Conservation (phyloP, 1,140 invertebrate species). For the Octopus sinensis region DNA sequence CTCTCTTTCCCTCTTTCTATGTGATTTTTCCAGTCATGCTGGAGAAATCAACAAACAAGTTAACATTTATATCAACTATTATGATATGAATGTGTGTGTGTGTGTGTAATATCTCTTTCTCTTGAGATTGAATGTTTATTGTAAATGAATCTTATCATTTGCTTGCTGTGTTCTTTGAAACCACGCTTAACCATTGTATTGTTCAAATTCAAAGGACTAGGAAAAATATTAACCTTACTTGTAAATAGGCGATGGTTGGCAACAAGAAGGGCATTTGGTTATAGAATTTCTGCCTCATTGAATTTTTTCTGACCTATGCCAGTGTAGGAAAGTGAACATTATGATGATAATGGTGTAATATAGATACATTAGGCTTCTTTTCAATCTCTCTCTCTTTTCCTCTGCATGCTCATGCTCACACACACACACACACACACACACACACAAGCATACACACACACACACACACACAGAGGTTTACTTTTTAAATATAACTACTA, state of each 20-base stretch:
- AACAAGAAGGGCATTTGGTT: no score
- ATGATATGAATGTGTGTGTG: not conserved
- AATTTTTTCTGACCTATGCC: not conserved
- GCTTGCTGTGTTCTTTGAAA: no score
- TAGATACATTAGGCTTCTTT: not conserved
- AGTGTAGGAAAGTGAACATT: not conserved
- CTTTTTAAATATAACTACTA: no score
- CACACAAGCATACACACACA: not conserved
- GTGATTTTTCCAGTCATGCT: no score
- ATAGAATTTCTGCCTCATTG: not conserved
- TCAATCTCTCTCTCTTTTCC: not conserved
- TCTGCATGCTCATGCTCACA: not conserved
- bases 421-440: not conserved
- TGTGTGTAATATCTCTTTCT: not conserved
- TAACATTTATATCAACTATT: no score
- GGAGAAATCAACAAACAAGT: no score
- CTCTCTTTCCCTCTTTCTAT: not conserved
- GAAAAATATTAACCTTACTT: no score
- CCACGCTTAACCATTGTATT: no score
- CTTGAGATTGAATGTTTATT: not conserved
- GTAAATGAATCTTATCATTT: no score
- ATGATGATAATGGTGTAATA: not conserved
- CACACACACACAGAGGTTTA: not conserved
- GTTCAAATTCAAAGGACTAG: no score
- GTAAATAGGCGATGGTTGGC: no score